Evolutionary conservation across 2,888 invertebrate genomes (phyloP), one percentile per base, ranked within the genome.

Genomic region (Acrobasis suavella): DNA sequence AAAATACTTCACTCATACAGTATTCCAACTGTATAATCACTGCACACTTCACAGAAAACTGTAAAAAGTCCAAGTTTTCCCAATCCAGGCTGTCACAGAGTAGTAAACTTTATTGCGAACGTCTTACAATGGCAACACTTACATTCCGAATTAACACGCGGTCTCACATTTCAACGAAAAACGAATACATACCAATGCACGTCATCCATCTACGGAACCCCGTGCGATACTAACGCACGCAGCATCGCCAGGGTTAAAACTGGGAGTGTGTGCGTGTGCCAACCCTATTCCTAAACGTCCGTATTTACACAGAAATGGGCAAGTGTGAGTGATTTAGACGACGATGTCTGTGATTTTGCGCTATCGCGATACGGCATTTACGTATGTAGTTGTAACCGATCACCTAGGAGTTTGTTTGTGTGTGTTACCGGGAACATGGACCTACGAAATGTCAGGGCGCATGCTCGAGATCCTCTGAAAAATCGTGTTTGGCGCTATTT

Each of bases 401-500:
- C 84, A 87, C 86, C 84, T 86, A 81, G 72, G 62, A 51, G 61
- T 74, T 61, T 61, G 61, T 0, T 2, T 76, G 86, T 87, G 78
- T 76, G 81, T 39, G 78, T 76, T 72, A 70, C 77, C 76, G 78
- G 80, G 79, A 81, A 77, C 81, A 73, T 73, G 73, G 73, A 65
- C 68, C 69, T 64, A 65, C 67, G 67, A 69, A 73, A 65, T 67
- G 64, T 72, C 62, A 38, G 52, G 14, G 80, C 86, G 86, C 88
- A 85, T 88, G 86, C 85, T 68, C 78, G 71, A 65, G 68, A 73
- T 73, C 69, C 71, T 75, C 74, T 77, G 76, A 78, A 78, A 82
- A 82, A 79, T 82, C 76, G 72, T 80, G 76, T 83, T 86, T 82
- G 75, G 76, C 81, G 81, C 77, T 82, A 79, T 83, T 83, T 81